A percentile compares a stretch with the other conserved stretches of the same genome.
Evolutionary conservation across 2,113 vertebrate genomes (phyloP).

Genomic region (Xenopus laevis): DNA sequence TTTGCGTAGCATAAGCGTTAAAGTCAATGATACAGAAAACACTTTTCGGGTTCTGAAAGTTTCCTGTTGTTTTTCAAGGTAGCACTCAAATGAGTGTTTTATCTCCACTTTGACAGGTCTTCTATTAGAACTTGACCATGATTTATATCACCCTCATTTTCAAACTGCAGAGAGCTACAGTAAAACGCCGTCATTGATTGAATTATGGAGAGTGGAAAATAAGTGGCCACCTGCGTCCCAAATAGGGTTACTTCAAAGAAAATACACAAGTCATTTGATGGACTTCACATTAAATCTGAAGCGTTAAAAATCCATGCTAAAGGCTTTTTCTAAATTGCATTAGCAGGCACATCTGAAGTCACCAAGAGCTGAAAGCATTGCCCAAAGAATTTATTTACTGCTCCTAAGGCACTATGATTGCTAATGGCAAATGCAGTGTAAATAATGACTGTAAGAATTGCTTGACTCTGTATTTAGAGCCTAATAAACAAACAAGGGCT

Average conservation of each 20-base stretch:
- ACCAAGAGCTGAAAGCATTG: slow-evolving; percentile 50
- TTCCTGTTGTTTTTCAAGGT: background rate
- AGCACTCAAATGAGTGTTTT: background rate
- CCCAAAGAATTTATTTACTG: slow-evolving; percentile 47
- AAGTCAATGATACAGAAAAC: too few species aligned
- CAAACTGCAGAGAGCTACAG: slow-evolving; percentile 2
- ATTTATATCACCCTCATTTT: slow-evolving; percentile 15
- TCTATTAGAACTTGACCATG: background rate
- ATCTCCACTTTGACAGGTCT: background rate
- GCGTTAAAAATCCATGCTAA: slow-evolving; percentile 55
- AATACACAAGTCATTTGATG: slow-evolving; percentile 54
- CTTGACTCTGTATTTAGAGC: too few species aligned
- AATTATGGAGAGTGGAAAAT: slow-evolving; percentile 49
- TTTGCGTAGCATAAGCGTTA: too few species aligned
- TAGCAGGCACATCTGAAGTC: slow-evolving; percentile 61
- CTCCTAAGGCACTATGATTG: slow-evolving; percentile 8
- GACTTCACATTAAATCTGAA: slow-evolving; percentile 54
- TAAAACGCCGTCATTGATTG: slow-evolving; percentile 44
- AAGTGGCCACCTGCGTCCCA: slow-evolving; percentile 38
- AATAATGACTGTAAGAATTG: too few species aligned
- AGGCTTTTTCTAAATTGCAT: slow-evolving; percentile 55
- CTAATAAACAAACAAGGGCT: too few species aligned
- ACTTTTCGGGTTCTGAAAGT: background rate
- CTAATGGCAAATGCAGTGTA: background rate
- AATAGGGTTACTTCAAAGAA: slow-evolving; percentile 53